Percentiles rank a stretch among this genome's conserved stretches.
Evolutionary conservation across 2,113 vertebrate genomes (phyloP).

Genomic region (Trematocara variabile): DNA sequence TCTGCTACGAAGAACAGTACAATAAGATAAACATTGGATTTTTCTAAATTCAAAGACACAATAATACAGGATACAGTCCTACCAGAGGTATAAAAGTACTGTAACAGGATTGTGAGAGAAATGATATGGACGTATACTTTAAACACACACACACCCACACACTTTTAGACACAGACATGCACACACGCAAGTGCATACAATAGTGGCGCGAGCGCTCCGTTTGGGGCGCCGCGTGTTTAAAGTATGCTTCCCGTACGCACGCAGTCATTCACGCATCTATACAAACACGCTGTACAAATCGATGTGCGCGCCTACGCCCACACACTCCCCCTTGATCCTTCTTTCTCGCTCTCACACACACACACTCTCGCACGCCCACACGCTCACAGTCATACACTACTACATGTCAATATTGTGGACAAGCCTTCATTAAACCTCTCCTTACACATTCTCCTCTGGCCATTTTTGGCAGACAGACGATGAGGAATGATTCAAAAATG

Average conservation of each 20-base stretch:
- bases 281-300: slow-evolving; percentile 73
- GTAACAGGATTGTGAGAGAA: slow-evolving; percentile 75
- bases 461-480: slow-evolving; percentile 67
- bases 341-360: not conserved
- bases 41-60: slow-evolving; percentile 79
- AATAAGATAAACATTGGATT: slow-evolving; percentile 77
- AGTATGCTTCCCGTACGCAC: slow-evolving; percentile 31
- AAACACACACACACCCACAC: slow-evolving; percentile 55
- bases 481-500: slow-evolving; percentile 66
- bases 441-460: slow-evolving; percentile 68
- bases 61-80: slow-evolving; percentile 83
- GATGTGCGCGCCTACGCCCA: slow-evolving; percentile 32
- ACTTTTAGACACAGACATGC: slow-evolving; percentile 1
- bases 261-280: slow-evolving; percentile 54
- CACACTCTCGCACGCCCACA: not conserved
- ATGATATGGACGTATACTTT: slow-evolving; percentile 67
- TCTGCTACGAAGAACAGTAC: slow-evolving; percentile 82
- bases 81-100: slow-evolving; percentile 83
- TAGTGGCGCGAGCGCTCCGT: not conserved
- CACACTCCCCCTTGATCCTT: slow-evolving; percentile 23
- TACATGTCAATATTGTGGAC: slow-evolving; percentile 64
- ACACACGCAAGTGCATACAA: slow-evolving; percentile 21
- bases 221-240: slow-evolving; percentile 9
- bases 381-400: slow-evolving; percentile 47
- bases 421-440: slow-evolving; percentile 64